Conservation (phyloP, 2,888 invertebrate species). For the Meliscaeva auricollis region DNA sequence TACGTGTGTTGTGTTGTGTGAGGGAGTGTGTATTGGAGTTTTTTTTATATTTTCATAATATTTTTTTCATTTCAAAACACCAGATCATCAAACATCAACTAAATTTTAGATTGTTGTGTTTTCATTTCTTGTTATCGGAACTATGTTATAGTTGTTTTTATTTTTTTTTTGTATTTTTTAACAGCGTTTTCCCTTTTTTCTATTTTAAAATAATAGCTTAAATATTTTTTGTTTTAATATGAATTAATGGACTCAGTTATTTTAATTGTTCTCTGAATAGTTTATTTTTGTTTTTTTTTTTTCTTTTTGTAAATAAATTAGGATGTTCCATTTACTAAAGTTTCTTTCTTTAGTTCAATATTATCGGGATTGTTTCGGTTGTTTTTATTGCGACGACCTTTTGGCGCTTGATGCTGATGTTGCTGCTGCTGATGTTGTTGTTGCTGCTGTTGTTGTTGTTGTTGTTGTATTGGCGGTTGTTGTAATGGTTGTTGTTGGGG, state of each 20-base stretch:
- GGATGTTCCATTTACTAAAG: conserved; percentile 84
- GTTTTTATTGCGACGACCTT: conserved; percentile 81
- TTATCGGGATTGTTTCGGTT: conserved; percentile 81
- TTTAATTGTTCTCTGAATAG: conserved; percentile 75
- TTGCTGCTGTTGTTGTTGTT: conserved; percentile 73
- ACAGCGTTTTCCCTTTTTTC: conserved; percentile 54
- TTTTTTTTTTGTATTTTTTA: too few relatives aligned
- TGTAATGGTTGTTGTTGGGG: conserved; percentile 74
- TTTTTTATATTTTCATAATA: conserved; percentile 37
- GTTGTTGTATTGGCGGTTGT: conserved; percentile 74
- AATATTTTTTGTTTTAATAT: conserved; percentile 60
- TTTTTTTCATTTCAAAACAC: conserved; percentile 42
- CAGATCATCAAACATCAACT: conserved; percentile 56
- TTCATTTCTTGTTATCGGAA: conserved; percentile 41
- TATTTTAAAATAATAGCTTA: conserved; percentile 71
- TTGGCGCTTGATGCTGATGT: conserved; percentile 79
- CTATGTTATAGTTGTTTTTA: conserved; percentile 41
- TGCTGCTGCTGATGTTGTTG: conserved; percentile 70
- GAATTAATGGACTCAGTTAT: conserved; percentile 76
- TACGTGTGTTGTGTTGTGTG: conserved; percentile 23
- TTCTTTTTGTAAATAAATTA: conserved; percentile 79
- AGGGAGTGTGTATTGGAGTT: conserved; percentile 25
- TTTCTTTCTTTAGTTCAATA: conserved; percentile 82
- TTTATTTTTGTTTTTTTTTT: conserved; percentile 71
- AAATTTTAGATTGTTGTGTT: conserved; percentile 56